These are phyloP conservation scores for Pontoporia blainvillei DNA, from an alignment of 2,113 vertebrate genomes.

Conservation along the genomic window DNA sequence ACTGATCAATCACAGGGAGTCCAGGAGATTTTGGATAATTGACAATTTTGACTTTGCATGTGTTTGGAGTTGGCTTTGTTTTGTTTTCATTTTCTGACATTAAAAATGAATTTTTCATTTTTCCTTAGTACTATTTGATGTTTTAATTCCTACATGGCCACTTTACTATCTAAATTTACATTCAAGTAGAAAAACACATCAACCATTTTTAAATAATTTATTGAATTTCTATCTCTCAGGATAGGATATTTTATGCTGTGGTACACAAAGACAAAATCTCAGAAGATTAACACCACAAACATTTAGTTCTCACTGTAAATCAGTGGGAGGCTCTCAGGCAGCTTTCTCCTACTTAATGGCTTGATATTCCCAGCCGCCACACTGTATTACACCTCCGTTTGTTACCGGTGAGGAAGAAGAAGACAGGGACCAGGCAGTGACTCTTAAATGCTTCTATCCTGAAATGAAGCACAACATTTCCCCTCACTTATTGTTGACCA, in stretches of 20 bases:
- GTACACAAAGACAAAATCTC: background rate
- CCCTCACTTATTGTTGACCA: background rate
- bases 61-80: background rate
- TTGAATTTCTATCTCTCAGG: background rate
- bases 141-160: background rate
- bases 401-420: fast-evolving
- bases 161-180: background rate
- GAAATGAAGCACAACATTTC: background rate
- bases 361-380: background rate
- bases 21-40: background rate
- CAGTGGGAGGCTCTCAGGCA: background rate
- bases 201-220: constrained; percentile 1
- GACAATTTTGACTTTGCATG: background rate
- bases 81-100: background rate
- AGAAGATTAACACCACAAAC: background rate
- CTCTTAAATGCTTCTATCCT: background rate
- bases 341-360: background rate
- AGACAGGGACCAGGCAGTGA: background rate
- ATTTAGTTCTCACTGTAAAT: background rate
- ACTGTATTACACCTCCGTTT: background rate
- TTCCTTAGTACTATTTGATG: background rate
- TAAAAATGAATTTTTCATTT: background rate
- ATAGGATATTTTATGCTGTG: background rate
- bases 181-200: background rate
- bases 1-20: background rate